Percentiles rank a stretch among this genome's conserved stretches.
Evolutionary conservation across 2,888 invertebrate genomes (phyloP).

Genomic region (Ectemnius continuus): DNA sequence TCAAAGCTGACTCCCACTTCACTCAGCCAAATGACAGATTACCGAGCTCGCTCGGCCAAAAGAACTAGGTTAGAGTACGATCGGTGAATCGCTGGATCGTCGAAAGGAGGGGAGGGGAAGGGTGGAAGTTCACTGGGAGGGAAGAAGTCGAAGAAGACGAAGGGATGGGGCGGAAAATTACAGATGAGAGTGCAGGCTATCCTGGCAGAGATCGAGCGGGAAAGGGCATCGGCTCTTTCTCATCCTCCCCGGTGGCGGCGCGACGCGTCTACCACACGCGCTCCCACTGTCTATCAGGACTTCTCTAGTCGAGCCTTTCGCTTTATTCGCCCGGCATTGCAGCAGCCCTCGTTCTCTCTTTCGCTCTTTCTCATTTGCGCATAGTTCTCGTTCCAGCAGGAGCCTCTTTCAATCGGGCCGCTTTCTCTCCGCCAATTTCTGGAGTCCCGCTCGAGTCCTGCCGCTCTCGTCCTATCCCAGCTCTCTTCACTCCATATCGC

Average conservation of each 20-base stretch:
- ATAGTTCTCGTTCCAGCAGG: background rate
- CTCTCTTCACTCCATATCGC: conserved; percentile 2
- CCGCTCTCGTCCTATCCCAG: too few relatives aligned
- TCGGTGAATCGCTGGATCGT: conserved; percentile 17
- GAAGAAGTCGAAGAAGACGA: too few relatives aligned
- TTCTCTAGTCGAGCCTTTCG: background rate
- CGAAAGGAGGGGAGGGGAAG: conserved; percentile 14
- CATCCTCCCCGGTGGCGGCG: too few relatives aligned
- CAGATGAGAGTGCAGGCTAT: conserved; percentile 63
- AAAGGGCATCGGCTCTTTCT: too few relatives aligned
- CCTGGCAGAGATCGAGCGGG: conserved; percentile 9
- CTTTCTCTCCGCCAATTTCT: background rate
- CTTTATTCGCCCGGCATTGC: background rate
- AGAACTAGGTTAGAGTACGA: conserved; percentile 47
- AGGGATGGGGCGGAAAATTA: conserved; percentile 64
- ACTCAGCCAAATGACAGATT: conserved; percentile 62
- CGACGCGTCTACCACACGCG: background rate
- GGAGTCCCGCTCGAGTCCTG: conserved; percentile 26
- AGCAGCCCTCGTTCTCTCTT: background rate
- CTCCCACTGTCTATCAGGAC: conserved; percentile 13
- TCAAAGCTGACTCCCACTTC: conserved; percentile 53
- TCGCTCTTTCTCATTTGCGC: background rate
- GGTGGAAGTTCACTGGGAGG: too few relatives aligned
- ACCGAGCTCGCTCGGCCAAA: conserved; percentile 59
- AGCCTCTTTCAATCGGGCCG: background rate